Evolutionary conservation across 2,888 invertebrate species (phyloP).

Genomic region (Mechanitis mazaeus): DNA sequence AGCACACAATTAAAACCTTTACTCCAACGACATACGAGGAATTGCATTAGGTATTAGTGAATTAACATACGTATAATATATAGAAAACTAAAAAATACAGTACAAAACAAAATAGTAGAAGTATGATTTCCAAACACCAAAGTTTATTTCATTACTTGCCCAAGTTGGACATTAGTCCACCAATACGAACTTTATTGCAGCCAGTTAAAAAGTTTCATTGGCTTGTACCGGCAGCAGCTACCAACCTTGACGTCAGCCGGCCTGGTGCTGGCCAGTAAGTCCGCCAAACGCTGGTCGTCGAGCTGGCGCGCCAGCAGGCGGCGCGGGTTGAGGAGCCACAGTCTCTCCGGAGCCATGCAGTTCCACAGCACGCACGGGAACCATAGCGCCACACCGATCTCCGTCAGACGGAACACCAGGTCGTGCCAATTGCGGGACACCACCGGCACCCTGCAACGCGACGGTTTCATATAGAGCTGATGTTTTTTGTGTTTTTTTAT

Average conservation of each 20-base stretch:
- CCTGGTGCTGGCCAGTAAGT: conserved; percentile 48
- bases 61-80: not conserved
- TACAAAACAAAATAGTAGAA: no score
- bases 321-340: conserved; percentile 95
- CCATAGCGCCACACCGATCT: conserved; percentile 95
- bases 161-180: no score
- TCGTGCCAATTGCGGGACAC: conserved; percentile 95
- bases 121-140: no score
- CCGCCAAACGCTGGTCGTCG: conserved; percentile 73
- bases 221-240: no score
- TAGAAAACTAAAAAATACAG: not conserved
- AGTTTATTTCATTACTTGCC: no score
- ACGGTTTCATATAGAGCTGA: not conserved
- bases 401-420: conserved; percentile 91
- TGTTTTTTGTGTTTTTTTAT: no score
- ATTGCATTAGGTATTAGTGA: not conserved
- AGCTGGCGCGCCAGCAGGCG: conserved; percentile 85
- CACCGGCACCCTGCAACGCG: conserved; percentile 83
- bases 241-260: conserved; percentile 61
- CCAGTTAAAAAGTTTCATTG: no score
- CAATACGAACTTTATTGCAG: no score
- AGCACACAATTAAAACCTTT: conserved; percentile 1
- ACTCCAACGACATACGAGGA: not conserved
- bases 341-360: conserved; percentile 93
- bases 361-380: conserved; percentile 98